Conservation (phyloP, 1,140 invertebrate genomes). For the Drosophila virilis region DNA sequence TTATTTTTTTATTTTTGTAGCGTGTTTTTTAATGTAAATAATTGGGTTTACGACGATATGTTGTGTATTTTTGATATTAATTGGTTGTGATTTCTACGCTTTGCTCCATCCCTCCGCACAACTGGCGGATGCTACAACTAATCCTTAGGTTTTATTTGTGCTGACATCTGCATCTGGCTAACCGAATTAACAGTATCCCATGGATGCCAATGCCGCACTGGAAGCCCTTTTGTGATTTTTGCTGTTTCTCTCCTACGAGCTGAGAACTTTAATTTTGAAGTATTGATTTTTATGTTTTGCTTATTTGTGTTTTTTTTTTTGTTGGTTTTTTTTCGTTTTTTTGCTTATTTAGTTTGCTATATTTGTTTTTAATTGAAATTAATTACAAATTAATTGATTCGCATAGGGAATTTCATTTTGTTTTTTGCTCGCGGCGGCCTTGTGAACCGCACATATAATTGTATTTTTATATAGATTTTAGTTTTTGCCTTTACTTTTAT, state of each 20-base stretch:
- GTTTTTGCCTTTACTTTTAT: constrained; percentile 40
- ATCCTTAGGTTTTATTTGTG: constrained; percentile 58
- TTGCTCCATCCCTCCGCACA: constrained; percentile 32
- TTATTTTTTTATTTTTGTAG: constrained; percentile 15
- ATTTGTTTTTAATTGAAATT: constrained; percentile 77
- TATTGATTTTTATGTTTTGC: constrained; percentile 21
- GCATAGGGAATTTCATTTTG: constrained; percentile 77
- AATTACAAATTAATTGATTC: constrained; percentile 84
- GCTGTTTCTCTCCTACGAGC: constrained; percentile 46
- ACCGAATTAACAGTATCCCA: not conserved
- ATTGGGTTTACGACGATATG: constrained; percentile 70
- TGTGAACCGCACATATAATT: constrained; percentile 24
- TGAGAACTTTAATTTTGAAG: constrained; percentile 40
- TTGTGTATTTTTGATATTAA: constrained; percentile 82
- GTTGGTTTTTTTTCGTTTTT: constrained; percentile 37
- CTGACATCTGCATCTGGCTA: not conserved
- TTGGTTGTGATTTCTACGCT: constrained; percentile 60
- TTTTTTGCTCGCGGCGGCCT: constrained; percentile 24
- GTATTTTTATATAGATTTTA: constrained; percentile 56
- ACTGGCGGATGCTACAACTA: constrained; percentile 34
- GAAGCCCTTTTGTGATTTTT: constrained; percentile 84
- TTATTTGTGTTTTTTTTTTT: constrained; percentile 33
- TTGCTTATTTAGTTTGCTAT: constrained; percentile 45
- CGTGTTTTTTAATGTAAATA: constrained; percentile 29
- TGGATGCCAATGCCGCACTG: constrained; percentile 51